Percentiles rank a stretch among this genome's conserved stretches.
Evolutionary conservation across 2,113 vertebrate genomes (phyloP).

Genomic region (Charadrius vociferus): DNA sequence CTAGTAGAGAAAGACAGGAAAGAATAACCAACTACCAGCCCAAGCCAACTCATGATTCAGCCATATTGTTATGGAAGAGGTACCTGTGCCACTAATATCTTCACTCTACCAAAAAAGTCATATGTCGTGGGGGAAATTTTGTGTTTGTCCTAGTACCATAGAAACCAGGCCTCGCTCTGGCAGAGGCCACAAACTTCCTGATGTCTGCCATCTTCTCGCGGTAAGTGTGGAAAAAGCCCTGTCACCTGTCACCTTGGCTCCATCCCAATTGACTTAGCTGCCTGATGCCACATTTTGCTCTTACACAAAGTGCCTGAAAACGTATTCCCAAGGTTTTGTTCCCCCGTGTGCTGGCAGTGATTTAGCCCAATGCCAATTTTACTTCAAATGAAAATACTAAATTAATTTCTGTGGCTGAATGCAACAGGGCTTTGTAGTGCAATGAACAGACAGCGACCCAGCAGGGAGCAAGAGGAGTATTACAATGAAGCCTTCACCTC

Average conservation of each 20-base stretch:
- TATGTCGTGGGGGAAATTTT: not conserved
- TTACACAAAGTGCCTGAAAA: not conserved
- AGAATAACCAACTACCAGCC: not conserved
- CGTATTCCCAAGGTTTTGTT: not conserved
- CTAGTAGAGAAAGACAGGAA: not conserved
- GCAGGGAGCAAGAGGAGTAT: not conserved
- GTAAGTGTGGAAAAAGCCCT: not conserved
- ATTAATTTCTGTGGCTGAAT: not conserved
- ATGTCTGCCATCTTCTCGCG: not conserved
- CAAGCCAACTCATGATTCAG: not conserved
- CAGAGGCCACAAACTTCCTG: not conserved
- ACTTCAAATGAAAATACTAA: not conserved
- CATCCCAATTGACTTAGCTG: not conserved
- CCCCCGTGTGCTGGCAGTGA: accelerated
- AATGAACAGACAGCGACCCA: not conserved
- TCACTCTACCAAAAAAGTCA: not conserved
- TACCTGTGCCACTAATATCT: not conserved
- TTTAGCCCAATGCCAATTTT: not conserved
- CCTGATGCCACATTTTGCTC: not conserved
- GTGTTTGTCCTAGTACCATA: not conserved
- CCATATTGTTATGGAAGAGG: not conserved
- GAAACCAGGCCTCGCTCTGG: not conserved
- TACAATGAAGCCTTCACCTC: not conserved
- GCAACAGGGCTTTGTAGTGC: not conserved
- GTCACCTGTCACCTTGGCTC: not conserved